Evolutionary conservation across 2,888 invertebrate species (phyloP).

Genomic region (Diarsia dahlii): DNA sequence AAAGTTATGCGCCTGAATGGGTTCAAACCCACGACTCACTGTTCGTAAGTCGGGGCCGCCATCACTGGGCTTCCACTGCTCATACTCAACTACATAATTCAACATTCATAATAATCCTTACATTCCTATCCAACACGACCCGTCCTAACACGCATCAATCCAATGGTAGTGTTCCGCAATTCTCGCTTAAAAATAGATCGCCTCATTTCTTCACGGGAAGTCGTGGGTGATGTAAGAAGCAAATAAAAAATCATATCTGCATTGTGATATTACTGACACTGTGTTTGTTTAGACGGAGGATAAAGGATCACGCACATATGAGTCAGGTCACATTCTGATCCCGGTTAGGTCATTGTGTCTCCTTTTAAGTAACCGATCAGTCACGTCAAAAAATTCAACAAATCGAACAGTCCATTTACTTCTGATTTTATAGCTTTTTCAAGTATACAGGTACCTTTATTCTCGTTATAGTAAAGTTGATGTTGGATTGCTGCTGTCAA

Average conservation of each 20-base stretch:
- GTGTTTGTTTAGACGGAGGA: background rate
- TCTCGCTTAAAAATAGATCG: constrained; percentile 47
- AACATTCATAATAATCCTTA: constrained; percentile 4
- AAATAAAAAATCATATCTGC: constrained; percentile 37
- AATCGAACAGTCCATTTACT: background rate
- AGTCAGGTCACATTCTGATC: background rate
- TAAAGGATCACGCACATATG: background rate
- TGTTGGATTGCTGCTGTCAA: background rate
- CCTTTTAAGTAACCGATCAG: background rate
- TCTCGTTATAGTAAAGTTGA: background rate
- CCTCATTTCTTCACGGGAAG: constrained; percentile 58
- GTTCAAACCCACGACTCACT: too few species aligned
- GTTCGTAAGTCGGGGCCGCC: too few species aligned
- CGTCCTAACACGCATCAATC: constrained; percentile 6
- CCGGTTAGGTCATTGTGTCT: background rate
- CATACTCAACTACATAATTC: constrained; percentile 1
- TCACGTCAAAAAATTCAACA: background rate
- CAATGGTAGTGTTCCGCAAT: constrained; percentile 18
- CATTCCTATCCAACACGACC: background rate
- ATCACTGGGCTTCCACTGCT: too few species aligned
- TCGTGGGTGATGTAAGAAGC: constrained; percentile 39
- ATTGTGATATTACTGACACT: constrained; percentile 16
- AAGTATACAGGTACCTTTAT: background rate
- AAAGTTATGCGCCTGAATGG: too few species aligned
- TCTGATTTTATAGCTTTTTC: background rate